A percentile compares a stretch with the other conserved stretches of the same genome.
These are phyloP conservation scores for Poeciliopsis occidentalis DNA, from an alignment of 2,113 vertebrate species.

Conservation along the genomic window DNA sequence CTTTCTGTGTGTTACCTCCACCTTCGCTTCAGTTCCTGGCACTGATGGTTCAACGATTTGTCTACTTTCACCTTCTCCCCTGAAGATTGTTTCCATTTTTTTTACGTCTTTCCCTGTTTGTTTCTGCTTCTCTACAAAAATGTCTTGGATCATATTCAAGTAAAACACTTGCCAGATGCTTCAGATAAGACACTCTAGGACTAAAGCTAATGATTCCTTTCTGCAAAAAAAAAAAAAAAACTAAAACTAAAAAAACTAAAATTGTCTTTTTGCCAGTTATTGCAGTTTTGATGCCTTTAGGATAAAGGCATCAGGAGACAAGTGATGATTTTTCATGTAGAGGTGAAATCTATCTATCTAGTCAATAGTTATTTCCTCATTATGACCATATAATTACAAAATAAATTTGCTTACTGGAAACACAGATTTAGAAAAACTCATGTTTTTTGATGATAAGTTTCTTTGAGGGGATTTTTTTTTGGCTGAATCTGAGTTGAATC, in stretches of 20 bases:
- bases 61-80: conserved; percentile 24
- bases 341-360: neutral
- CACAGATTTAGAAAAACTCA: too few relatives aligned
- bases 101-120: conserved; percentile 11
- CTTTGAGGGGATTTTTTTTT: too few relatives aligned
- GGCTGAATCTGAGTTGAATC: too few relatives aligned
- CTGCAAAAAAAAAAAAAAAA: neutral
- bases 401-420: too few relatives aligned
- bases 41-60: neutral
- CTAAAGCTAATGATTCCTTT: neutral
- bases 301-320: neutral
- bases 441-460: too few relatives aligned
- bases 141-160: conserved; percentile 41
- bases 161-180: conserved; percentile 18
- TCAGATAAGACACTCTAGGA: conserved; percentile 12
- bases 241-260: too few relatives aligned
- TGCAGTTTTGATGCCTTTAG: too few relatives aligned
- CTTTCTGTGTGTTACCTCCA: conserved; percentile 6
- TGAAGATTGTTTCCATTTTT: conserved; percentile 30
- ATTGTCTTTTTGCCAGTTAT: neutral
- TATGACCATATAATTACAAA: too few relatives aligned
- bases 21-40: conserved; percentile 4
- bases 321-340: neutral
- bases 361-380: neutral
- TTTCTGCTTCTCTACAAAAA: conserved; percentile 18